A percentile compares a stretch with the other conserved stretches of the same genome.
Evolutionary conservation across 2,888 invertebrate genomes (phyloP).

Genomic region (Vandiemenella viatica): DNA sequence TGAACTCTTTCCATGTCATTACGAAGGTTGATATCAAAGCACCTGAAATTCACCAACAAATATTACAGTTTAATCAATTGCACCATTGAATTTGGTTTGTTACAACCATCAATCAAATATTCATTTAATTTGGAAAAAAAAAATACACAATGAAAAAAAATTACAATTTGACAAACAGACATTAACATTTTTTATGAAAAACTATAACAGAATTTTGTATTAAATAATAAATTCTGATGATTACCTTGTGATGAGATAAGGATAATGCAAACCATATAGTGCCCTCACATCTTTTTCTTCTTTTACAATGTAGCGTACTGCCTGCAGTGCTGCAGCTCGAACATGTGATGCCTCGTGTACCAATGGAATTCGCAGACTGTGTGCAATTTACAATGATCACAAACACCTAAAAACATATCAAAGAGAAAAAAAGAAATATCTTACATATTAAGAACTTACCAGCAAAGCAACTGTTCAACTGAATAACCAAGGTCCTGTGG

Average conservation of each 20-base stretch:
- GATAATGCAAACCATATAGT: slow-evolving; percentile 68
- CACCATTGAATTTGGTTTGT: too few species aligned
- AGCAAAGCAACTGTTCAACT: slow-evolving; percentile 65
- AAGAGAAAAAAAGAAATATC: not conserved
- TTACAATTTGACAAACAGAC: slow-evolving; percentile 1
- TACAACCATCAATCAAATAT: too few species aligned
- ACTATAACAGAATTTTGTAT: too few species aligned
- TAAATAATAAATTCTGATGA: too few species aligned
- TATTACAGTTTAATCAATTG: too few species aligned
- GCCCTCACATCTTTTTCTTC: slow-evolving; percentile 61
- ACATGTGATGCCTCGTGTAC: slow-evolving; percentile 80
- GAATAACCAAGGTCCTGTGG: slow-evolving; percentile 50
- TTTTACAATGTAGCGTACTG: slow-evolving; percentile 68
- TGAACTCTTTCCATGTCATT: slow-evolving; percentile 73
- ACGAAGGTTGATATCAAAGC: slow-evolving; percentile 74
- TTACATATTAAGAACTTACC: slow-evolving; percentile 37
- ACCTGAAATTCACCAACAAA: too few species aligned
- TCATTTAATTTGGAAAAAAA: too few species aligned
- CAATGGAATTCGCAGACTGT: slow-evolving; percentile 72
- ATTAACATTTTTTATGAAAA: too few species aligned
- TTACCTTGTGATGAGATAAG: slow-evolving; percentile 66
- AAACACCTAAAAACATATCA: not conserved
- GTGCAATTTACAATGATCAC: not conserved
- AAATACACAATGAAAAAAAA: slow-evolving; percentile 12
- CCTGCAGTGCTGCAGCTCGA: slow-evolving; percentile 74